Evolutionary conservation across 2,888 invertebrate species (phyloP).

Genomic region (Lepeophtheirus nordmannii): DNA sequence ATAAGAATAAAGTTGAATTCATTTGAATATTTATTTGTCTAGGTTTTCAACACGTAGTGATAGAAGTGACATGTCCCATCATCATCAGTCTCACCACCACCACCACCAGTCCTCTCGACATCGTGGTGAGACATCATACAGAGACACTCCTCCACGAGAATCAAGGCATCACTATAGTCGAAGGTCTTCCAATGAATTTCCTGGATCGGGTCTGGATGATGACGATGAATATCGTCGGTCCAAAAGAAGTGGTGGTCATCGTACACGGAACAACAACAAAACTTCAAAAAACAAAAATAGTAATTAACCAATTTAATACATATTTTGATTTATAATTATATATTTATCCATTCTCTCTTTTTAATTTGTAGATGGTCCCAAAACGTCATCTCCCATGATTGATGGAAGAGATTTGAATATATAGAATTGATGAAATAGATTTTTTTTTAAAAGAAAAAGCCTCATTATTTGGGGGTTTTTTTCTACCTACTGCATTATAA

Average conservation of each 20-base stretch:
- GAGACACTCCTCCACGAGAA: not conserved
- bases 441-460: too few species aligned
- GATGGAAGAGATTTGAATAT: slow-evolving; percentile 4
- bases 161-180: not conserved
- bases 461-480: not conserved
- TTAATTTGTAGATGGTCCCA: not conserved
- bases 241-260: not conserved
- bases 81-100: not conserved
- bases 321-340: too few species aligned
- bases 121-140: not conserved
- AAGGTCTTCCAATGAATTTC: slow-evolving; percentile 1
- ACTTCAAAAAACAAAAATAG: not conserved
- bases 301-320: not conserved
- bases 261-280: not conserved
- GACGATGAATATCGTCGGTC: not conserved
- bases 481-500: slow-evolving; percentile 1
- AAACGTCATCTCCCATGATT: not conserved
- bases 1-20: too few species aligned
- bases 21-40: not conserved
- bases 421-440: not conserved
- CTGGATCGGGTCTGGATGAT: not conserved
- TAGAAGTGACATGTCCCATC: not conserved
- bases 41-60: slow-evolving; percentile 5
- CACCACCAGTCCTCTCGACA: not conserved
- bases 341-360: not conserved